Conservation (phyloP, 2,797 vertebrate genomes). For the Syndactyla subalaris region DNA sequence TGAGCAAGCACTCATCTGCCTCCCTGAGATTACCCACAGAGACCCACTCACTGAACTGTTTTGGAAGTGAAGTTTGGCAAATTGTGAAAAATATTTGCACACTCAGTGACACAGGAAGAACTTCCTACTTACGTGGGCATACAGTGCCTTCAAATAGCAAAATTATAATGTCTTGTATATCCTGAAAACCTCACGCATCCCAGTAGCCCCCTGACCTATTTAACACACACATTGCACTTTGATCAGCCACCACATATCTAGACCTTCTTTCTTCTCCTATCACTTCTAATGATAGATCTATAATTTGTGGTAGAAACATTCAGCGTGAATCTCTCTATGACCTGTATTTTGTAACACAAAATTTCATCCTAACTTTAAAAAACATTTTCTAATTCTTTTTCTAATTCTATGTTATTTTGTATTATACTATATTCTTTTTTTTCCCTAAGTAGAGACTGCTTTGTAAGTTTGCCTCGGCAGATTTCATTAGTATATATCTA, state of each 20-base stretch:
- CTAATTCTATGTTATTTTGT: too few species aligned
- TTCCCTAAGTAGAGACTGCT: not conserved
- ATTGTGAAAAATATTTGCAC: not conserved
- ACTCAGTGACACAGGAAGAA: not conserved
- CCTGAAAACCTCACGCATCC: not conserved
- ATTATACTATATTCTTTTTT: not conserved
- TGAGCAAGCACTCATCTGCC: not conserved
- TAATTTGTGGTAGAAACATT: not conserved
- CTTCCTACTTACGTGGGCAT: not conserved
- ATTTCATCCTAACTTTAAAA: not conserved
- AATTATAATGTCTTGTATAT: not conserved
- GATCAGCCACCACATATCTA: not conserved
- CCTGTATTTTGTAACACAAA: not conserved
- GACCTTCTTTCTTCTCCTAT: not conserved
- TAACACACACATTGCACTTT: not conserved
- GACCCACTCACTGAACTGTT: not conserved
- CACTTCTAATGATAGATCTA: not conserved
- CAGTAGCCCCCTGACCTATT: not conserved
- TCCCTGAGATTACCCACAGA: not conserved
- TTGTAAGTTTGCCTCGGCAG: not conserved
- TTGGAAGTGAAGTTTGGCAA: not conserved
- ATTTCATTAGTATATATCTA: not conserved
- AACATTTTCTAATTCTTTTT: not conserved
- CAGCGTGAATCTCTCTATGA: not conserved
- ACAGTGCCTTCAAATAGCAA: not conserved